Evolutionary conservation across 2,797 vertebrate genomes (phyloP), one percentile per base, ranked within the genome.

Genomic region (Sebastes minor): DNA sequence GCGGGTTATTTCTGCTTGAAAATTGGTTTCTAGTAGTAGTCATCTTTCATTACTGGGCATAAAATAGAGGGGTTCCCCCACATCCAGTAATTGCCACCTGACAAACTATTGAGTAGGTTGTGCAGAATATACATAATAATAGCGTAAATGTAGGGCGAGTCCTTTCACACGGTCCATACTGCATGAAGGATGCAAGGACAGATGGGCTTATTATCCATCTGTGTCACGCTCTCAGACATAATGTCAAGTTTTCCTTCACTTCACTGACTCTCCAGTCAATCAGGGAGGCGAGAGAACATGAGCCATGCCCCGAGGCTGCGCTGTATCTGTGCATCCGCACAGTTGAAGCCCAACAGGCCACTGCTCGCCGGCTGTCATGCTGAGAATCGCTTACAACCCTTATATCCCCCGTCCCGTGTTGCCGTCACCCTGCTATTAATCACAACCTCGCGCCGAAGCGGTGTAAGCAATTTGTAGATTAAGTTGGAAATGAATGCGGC

Each of bases 201-300:
- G 84, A 57, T 53, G 6, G 52, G 38, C 70, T 81, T 73, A 72
- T 90, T 86, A 88, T 86, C 84, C 86, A 83, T 86, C 76, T 82
- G 53, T 64, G 76, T 68, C 77, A 56, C 4, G 70, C 77, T 79
- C 82, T 84, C 65, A 73, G 78, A 82, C 73, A 65, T 85, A 68
- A 88, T 86, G 81, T 87, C 83, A 82, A 76, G 75, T 78, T 81
- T 71, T 68, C 85, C 74, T n/a, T 78, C 82, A 78, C 63, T 86
- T 80, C 84, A 78, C 8, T 38, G 59, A 55, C 73, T 82, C 80
- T 76, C 28, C 30, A 85, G 84, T 85, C 66, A 78, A 71, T 88
- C 88, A 82, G 64, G 10, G 14, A 16, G 71, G 42, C 28, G 49
- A 61, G 38, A 63, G 49, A 86, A 76, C 80, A 1, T 23, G 83